phyloP scores from a whole-genome alignment of 2,797 vertebrate species.

The Monodelphis domestica region DNA sequence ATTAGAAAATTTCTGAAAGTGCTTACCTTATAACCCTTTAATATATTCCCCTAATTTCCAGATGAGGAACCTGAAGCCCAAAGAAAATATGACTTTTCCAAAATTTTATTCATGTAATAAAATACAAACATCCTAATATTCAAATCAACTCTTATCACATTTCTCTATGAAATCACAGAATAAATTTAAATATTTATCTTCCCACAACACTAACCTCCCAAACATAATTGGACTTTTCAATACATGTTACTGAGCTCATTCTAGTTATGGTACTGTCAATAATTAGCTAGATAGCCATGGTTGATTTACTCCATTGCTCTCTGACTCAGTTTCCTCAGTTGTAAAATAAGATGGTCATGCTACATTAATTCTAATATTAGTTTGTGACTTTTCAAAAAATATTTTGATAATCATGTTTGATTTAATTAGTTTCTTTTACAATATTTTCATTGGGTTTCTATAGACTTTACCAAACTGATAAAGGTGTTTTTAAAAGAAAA shows the following conservation, averaged over 20 bases:
- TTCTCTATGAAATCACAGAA: not conserved
- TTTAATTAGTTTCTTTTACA: not conserved
- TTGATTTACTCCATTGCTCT: not conserved
- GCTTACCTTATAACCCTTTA: not conserved
- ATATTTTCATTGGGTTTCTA: not conserved
- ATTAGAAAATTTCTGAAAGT: not conserved
- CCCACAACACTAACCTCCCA: not conserved
- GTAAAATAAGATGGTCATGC: not conserved
- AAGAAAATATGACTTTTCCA: not conserved
- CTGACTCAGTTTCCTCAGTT: not conserved
- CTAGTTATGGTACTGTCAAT: not conserved
- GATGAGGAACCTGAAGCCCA: not conserved
- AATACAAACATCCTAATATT: not conserved
- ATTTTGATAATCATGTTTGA: not conserved
- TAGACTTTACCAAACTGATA: not conserved
- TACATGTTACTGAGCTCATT: not conserved
- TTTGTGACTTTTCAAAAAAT: not conserved
- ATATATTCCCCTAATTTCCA: not conserved
- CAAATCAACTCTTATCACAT: not conserved
- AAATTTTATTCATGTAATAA: not conserved
- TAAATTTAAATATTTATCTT: not conserved
- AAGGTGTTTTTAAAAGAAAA: not conserved
- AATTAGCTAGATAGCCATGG: not conserved
- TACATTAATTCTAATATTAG: not conserved
- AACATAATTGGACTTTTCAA: not conserved